Evolutionary conservation across 2,888 invertebrate genomes (phyloP).

Genomic region (Microctonus aethiopoides): DNA sequence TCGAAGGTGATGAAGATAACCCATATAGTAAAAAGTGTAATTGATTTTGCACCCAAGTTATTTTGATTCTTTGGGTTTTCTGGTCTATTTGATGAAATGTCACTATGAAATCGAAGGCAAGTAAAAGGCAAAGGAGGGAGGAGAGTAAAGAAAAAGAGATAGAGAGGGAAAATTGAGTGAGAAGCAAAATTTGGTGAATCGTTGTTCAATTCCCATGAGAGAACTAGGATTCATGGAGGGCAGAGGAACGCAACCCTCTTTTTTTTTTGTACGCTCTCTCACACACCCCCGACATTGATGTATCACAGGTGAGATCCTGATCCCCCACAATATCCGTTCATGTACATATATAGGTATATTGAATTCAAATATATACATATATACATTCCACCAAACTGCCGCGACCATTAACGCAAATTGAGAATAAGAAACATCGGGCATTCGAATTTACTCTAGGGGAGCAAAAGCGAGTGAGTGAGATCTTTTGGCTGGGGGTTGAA

Average conservation of each 20-base stretch:
- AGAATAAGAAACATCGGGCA: conserved; percentile 41
- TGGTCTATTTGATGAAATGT: neutral
- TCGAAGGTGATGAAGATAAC: conserved; percentile 18
- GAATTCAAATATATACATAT: conserved; percentile 25
- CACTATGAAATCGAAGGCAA: neutral
- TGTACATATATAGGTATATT: neutral
- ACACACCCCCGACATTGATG: conserved; percentile 40
- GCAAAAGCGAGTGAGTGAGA: conserved; percentile 15
- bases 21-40: conserved; percentile 14
- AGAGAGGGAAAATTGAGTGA: neutral
- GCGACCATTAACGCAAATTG: conserved; percentile 44
- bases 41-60: conserved; percentile 27
- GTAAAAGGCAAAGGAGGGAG: neutral
- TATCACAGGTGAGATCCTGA: conserved; percentile 45
- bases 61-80: conserved; percentile 17
- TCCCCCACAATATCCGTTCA: conserved; percentile 25
- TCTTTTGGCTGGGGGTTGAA: conserved; percentile 29
- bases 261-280: conserved; percentile 32
- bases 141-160: no score
- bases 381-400: conserved; percentile 29
- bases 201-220: conserved; percentile 35
- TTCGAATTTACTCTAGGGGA: conserved; percentile 23
- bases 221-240: conserved; percentile 28
- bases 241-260: conserved; percentile 27
- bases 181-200: conserved; percentile 13